Evolutionary conservation across 2,113 vertebrate genomes (phyloP), one percentile per base, ranked within the genome.

Genomic region (Coreoperca whiteheadi): DNA sequence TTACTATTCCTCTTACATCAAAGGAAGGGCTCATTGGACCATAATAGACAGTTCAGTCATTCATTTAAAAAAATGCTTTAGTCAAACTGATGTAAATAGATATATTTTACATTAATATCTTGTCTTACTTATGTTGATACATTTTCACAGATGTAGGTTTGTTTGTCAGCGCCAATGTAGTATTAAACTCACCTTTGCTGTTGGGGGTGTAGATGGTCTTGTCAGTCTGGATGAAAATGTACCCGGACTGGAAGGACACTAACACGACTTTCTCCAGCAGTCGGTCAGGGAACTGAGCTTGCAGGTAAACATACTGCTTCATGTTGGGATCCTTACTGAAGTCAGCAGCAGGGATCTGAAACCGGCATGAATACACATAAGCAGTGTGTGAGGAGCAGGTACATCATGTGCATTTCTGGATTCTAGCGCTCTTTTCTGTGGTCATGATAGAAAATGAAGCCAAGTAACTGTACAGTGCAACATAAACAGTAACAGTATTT

Each of bases 161-260:
- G n/a, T 74, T 65, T 23, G 4, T 59, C 0, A 46, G 46, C 23
- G 16, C n/a, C 43, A 5, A 65, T n/a, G 12, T 2, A 21, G 23
- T 0, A 2, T 1, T 76, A 14, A 11, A 48, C 75, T 57, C 32
- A 95, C 95, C 91, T 59, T 6, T 90, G 68, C 51, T 92, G 28
- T 88, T 60, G 5, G 94, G 95, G 2, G 93, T 95, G 78, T 96
- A 96, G 46, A 96, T 81, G 34, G 94, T 91, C 73, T 95, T 95
- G 79, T 95, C 95, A 0, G 95, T 95, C 73, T 95, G 94, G 56
- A 95, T 90, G 86, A 94, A 95, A 57, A 96, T 93, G 86, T 94
- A 93, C 1, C 94, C 94, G 6, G 92, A 90, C 82, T 94, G 94
- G 72, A 95, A 94, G 61, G 93, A 92, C 25, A 94, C 89, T n/a